phyloP scores from a whole-genome alignment of 1,140 invertebrate species.

The Coenobita brevimanus region DNA sequence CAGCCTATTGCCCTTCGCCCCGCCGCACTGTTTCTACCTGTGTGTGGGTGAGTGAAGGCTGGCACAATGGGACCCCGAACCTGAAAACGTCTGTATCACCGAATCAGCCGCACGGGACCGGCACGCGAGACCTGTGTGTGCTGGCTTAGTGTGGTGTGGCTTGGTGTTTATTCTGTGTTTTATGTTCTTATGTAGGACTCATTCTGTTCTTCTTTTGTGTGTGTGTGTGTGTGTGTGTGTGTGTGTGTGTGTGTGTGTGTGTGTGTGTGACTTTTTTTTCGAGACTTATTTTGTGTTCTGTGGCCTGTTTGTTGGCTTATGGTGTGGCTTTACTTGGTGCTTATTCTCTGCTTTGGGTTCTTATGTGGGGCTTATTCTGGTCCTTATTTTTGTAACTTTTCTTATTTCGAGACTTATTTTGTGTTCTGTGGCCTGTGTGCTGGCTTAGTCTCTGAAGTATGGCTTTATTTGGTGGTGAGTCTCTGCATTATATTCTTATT shows the following conservation, averaged over 20 bases:
- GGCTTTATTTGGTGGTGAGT: not conserved
- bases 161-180: too few species aligned
- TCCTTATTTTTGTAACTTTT: not conserved
- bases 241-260: conserved; percentile 29
- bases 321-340: too few species aligned
- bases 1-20: too few species aligned
- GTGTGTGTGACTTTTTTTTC: not conserved
- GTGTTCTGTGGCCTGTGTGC: not conserved
- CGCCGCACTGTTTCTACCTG: not conserved
- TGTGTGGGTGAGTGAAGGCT: not conserved
- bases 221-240: not conserved
- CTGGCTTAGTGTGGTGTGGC: too few species aligned
- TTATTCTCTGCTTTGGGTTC: not conserved
- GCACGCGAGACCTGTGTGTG: too few species aligned
- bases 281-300: not conserved
- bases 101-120: too few species aligned
- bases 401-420: not conserved
- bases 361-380: not conserved
- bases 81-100: too few species aligned
- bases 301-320: too few species aligned
- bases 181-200: too few species aligned
- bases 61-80: too few species aligned
- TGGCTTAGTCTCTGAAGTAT: too few species aligned
- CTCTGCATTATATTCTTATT: not conserved
- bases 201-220: too few species aligned